Base-by-base conservation (phyloP, 1,140 invertebrate genomes). In the Hestina assimilis region DNA sequence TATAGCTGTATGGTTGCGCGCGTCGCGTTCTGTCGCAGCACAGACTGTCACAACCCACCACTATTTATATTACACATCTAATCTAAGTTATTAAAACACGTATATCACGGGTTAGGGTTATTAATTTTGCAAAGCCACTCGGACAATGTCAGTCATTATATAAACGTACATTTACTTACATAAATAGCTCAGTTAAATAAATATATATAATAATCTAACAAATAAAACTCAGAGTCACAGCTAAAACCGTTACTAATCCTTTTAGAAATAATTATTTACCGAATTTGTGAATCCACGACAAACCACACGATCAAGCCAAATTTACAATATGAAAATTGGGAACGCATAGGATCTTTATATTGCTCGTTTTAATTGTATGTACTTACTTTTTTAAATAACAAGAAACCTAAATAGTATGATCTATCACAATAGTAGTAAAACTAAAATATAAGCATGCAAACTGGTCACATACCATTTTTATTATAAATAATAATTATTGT, bases 1-100 rank as follows among this genome's bases (percentile, higher is more conserved):
- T 91, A 95, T 53, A 87, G 76, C 59, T 71, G 79, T 62, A 87
- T 54, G 50, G 58, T 62, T 33, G 52, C 64, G 50, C 52, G 45
- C 70, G 66, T 65, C 60, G 61, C 72, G 58, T 59, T 73, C 73
- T 79, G 50, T 55, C 68, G 68, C 67, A 88, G 72, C 72, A 84
- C 55, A 40, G 81, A 87, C 84, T 87, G 84, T 78, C 69, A 83
- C 77, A 80, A 79, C 72, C 65, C 70, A 77, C 73, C 71, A 72
- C 55, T 17, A 31, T 40, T 43, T 43, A 31, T 42, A 43, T 55
- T 29, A 33, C 40, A 57, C 20, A 43, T 14, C 26, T 31, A 51
- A 11, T 29, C 33, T 40, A 45, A 6, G 29, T 41, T 46, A 41
- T 40, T 38, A 24, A 23, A 21, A 52, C 14, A 41, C 17, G 7